Percentiles rank a stretch among this genome's conserved stretches.
Conservation (phyloP, 1,140 invertebrate species). For the Drosophila obscura region DNA sequence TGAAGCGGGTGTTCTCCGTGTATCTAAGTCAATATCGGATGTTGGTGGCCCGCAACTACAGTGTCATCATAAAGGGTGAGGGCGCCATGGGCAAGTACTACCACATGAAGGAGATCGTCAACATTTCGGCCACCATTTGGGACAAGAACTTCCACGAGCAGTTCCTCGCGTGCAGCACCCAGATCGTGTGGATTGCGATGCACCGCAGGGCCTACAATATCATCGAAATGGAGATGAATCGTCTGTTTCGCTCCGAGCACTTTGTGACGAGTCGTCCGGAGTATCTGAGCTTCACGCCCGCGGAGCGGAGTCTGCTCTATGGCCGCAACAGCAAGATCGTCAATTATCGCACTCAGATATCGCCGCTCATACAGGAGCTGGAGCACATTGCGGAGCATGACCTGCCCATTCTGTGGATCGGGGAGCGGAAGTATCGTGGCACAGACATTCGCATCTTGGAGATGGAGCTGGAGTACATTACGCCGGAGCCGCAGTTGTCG, state of each 20-base stretch:
- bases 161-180: conserved; percentile 66
- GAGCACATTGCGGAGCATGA: conserved; percentile 56
- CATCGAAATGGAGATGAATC: conserved; percentile 77
- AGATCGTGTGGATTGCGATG: conserved; percentile 75
- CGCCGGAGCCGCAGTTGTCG: conserved; percentile 64
- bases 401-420: conserved; percentile 76
- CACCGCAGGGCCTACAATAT: conserved; percentile 67
- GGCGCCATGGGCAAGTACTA: conserved; percentile 64
- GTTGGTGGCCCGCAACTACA: conserved; percentile 75
- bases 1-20: conserved; percentile 66
- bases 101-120: conserved; percentile 61
- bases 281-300: conserved; percentile 50
- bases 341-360: conserved; percentile 71
- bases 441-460: conserved; percentile 61
- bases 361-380: conserved; percentile 72
- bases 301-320: conserved; percentile 67
- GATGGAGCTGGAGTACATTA: conserved; percentile 76
- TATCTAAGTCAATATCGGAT: conserved; percentile 73
- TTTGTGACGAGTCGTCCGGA: conserved; percentile 50
- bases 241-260: conserved; percentile 76
- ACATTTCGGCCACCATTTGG: conserved; percentile 63
- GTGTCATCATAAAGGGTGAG: conserved; percentile 63
- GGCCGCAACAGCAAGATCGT: conserved; percentile 60
- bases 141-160: conserved; percentile 71
- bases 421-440: conserved; percentile 76